Evolutionary conservation across 1,140 invertebrate genomes (phyloP).

Genomic region (Drosophila saltans): DNA sequence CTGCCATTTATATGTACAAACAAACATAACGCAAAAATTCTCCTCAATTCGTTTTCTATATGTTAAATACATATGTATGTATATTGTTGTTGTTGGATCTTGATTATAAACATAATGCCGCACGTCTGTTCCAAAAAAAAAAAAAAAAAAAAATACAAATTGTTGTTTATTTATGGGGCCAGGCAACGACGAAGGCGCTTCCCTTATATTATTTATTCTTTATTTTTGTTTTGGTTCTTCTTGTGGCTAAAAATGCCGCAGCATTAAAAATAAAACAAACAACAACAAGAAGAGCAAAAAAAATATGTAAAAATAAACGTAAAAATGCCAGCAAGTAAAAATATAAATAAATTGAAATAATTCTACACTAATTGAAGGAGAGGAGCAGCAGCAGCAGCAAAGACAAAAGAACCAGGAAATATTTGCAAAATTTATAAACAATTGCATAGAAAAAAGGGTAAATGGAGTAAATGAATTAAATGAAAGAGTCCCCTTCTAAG

Average conservation of each 20-base stretch:
- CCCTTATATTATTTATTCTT: constrained; percentile 61
- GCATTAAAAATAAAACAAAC: constrained; percentile 31
- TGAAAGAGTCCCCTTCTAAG: no score
- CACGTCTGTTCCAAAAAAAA: constrained; percentile 31
- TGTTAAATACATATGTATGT: background rate
- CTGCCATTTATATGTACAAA: background rate
- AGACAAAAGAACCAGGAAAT: no score
- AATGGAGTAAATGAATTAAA: no score
- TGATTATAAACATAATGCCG: constrained; percentile 25
- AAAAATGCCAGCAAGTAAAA: constrained; percentile 10
- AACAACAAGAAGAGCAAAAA: constrained; percentile 31
- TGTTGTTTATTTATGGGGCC: constrained; percentile 69
- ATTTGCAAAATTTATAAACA: no score
- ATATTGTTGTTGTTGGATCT: background rate
- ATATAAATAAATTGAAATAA: background rate
- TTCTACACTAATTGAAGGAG: no score
- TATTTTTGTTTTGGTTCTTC: constrained; percentile 19
- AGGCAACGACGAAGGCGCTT: constrained; percentile 17
- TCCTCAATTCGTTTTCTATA: background rate
- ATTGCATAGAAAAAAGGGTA: no score
- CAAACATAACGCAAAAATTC: background rate
- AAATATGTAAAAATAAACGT: constrained; percentile 43
- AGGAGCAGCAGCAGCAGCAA: no score
- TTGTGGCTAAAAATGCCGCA: constrained; percentile 64
- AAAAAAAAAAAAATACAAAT: background rate